Percentiles rank a stretch among this genome's conserved stretches.
These are phyloP conservation scores for Cyanoramphus novaezelandiae DNA, from an alignment of 2,113 vertebrate genomes.

Conservation along the genomic window DNA sequence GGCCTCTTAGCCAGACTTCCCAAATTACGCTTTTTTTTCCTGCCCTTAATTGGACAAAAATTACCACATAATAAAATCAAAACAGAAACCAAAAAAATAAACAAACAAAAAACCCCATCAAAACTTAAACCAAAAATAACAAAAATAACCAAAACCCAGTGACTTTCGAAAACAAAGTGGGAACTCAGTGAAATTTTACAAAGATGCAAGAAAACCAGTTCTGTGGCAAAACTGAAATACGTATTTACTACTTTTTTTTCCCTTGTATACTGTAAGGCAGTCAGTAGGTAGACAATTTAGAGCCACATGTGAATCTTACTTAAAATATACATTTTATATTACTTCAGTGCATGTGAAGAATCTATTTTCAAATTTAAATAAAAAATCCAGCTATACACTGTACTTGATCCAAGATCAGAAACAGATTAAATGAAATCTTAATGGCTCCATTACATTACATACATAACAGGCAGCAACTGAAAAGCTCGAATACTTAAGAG, in stretches of 20 bases:
- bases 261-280: not conserved
- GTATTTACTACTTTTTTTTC: not conserved
- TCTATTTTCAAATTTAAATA: not conserved
- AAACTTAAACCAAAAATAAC: not conserved
- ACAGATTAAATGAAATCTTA: not conserved
- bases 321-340: not conserved
- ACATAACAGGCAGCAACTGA: not conserved
- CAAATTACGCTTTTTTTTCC: not conserved
- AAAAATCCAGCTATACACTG: not conserved
- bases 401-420: not conserved
- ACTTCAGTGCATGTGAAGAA: not conserved
- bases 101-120: not conserved
- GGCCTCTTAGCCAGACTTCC: not conserved
- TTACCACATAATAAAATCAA: not conserved
- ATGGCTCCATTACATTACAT: not conserved
- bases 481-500: not conserved
- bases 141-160: not conserved
- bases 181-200: not conserved
- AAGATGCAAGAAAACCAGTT: not conserved
- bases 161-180: not conserved
- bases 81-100: not conserved
- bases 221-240: not conserved
- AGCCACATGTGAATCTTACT: not conserved
- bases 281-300: not conserved
- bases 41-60: not conserved